Base-by-base conservation (phyloP, 2,888 invertebrate species). In the Microctonus aethiopoides region DNA sequence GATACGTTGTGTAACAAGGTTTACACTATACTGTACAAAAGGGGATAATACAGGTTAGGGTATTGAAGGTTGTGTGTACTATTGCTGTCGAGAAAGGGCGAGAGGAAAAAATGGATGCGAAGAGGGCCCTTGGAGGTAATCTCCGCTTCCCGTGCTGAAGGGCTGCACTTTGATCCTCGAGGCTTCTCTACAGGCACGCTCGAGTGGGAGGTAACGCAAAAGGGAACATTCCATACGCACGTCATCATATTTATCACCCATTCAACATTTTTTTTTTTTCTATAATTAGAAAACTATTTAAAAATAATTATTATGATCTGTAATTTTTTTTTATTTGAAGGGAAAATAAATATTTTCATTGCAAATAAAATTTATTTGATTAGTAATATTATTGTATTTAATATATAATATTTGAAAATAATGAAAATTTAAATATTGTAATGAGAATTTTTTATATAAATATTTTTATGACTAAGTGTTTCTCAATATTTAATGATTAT, bases 131-230 rank as follows among this genome's bases (percentile, higher is more conserved):
- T 79, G 78, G 80, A 81, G 80, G 84, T 84, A 84, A 84, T 83
- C 84, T 83, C 61, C 79, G 75, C 77, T 78, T 78, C 78, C 80
- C 76, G 77, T n/a, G 56, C 46, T 60, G 74, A 74, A 76, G 76
- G 77, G 78, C 74, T 75, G 74, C 81, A 79, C 78, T 83, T 81
- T 86, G 86, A 86, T 86, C 86, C 85, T 79, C 77, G 76, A 76
- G 77, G 83, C 82, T 80, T 82, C 80, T 78, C 79, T 76, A 76
- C 67, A 71, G 81, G 85, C 86, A 86, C 86, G 86, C 80, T 81
- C 81, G 46, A 36, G 52, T 16, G 52, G 75, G 79, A 29, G 24
- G 32, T 16, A 60, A 6, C 46, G 6, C 16, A 16, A 9, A 16
- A 20, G 6, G 20, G 4, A 16, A 7, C 16, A 4, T 1, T 16